phyloP scores from a whole-genome alignment of 2,797 vertebrate genomes.

The Arrhamphus sclerolepis region DNA sequence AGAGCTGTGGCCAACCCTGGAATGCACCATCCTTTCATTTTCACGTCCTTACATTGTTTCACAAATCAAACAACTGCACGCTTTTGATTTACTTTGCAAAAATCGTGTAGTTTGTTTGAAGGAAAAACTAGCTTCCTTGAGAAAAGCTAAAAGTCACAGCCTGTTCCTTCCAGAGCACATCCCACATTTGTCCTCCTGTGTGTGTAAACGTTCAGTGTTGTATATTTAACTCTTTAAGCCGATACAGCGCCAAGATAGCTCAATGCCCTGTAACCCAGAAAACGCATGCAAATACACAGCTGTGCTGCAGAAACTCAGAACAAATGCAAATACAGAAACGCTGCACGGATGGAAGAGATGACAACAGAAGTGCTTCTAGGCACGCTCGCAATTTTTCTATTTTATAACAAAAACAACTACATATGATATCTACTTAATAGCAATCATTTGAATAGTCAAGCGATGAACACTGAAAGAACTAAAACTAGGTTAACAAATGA shows the following conservation, averaged over 20 bases:
- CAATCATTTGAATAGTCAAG: too few species aligned
- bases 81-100: not conserved
- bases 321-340: not conserved
- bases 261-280: not conserved
- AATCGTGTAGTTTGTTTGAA: constrained; percentile 4
- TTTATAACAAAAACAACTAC: too few species aligned
- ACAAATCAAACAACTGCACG: constrained; percentile 2
- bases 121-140: not conserved
- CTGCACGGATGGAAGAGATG: too few species aligned
- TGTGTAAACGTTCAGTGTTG: constrained; percentile 1
- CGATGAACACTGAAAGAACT: too few species aligned
- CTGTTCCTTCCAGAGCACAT: not conserved
- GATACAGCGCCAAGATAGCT: not conserved
- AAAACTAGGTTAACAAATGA: too few species aligned
- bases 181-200: not conserved
- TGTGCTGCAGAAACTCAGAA: not conserved
- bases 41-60: constrained; percentile 1
- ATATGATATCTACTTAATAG: too few species aligned
- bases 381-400: too few species aligned
- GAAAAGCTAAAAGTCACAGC: not conserved
- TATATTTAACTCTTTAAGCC: not conserved
- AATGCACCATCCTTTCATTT: constrained; percentile 13
- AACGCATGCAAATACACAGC: not conserved
- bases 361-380: too few species aligned
- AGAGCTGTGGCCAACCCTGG: constrained; percentile 1